Evolutionary conservation across 2,113 vertebrate genomes (phyloP), one percentile per base, ranked within the genome.

Genomic region (Vombatus ursinus): DNA sequence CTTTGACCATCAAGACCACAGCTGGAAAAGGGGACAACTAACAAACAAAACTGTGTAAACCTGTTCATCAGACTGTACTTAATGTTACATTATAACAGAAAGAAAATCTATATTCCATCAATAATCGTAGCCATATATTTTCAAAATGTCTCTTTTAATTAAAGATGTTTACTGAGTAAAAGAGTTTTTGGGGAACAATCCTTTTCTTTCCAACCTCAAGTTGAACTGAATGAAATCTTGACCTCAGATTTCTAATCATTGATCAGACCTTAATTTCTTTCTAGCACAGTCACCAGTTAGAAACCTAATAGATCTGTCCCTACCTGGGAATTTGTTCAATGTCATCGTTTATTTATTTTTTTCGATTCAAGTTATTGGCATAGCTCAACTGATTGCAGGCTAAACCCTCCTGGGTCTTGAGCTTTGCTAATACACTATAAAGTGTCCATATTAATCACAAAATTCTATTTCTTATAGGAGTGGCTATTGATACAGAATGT

Each of bases 391-490:
- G 52, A 31, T 37, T 95, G 49, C 8, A 48, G 31, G 31, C 22
- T 11, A 95, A 31, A 51, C 77, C 61, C 23, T 96, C 92, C 31
- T 89, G 10, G 25, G 2, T 92, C 1, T 24, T 92, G 14, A 14
- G 2, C 25, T 94, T 91, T 47, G 51, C 14, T 94, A 31, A 26
- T 94, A 23, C 7, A 95, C n/a, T 57, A 19, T 50, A 95, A 53
- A 11, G 11, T 23, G 92, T n/a, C 53, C 52, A 52, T 26, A n/a
- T 84, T 48, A 95, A 89, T 92, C 28, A 52, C 0, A 89, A 31
- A 94, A 90, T 90, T 94, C 57, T 95, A 89, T 93, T 24, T 7
- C n/a, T 84, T 84, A 8, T 44, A 44, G n/a, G 37, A 84, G 91
- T 8, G 5, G 8, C 0, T 24, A 44, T 44, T 49, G 3, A 1